Conservation (phyloP, 2,113 vertebrate genomes). For the Ictalurus furcatus region DNA sequence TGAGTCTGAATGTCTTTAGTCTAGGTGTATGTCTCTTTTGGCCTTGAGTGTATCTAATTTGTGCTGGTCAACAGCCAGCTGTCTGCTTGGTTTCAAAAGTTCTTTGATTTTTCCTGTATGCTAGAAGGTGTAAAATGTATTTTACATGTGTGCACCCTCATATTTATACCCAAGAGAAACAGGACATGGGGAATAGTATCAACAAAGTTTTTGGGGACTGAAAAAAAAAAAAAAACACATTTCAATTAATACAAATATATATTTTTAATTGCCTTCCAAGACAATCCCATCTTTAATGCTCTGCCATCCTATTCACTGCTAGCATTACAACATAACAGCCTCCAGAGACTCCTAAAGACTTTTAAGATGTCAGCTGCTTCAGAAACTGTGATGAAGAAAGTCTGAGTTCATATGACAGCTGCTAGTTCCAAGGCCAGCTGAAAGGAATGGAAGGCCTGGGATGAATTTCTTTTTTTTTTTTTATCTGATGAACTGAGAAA, state of each 20-base stretch:
- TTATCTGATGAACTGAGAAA: slow-evolving; percentile 26
- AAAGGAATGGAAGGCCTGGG: neutral
- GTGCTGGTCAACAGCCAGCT: too few relatives aligned
- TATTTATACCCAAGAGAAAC: neutral
- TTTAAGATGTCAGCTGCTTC: slow-evolving; percentile 10
- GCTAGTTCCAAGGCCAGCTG: slow-evolving; percentile 33
- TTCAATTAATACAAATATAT: neutral
- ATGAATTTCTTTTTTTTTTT: slow-evolving; percentile 26
- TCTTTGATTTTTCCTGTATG: neutral
- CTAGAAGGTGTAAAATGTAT: neutral
- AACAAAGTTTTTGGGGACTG: neutral
- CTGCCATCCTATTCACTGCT: neutral
- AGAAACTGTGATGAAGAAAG: slow-evolving; percentile 28
- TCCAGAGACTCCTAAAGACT: neutral
- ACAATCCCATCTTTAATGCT: neutral
- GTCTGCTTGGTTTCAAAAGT: neutral
- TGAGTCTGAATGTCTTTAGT: neutral
- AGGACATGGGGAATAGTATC: neutral
- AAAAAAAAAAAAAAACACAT: neutral
- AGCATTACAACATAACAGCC: neutral
- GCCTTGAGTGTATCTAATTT: neutral
- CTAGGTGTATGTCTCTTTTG: neutral
- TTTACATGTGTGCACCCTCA: neutral
- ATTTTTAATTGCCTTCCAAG: neutral
- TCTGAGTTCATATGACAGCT: slow-evolving; percentile 38